phyloP scores from a whole-genome alignment of 1,140 invertebrate genomes.

The Antheraea pernyi region DNA sequence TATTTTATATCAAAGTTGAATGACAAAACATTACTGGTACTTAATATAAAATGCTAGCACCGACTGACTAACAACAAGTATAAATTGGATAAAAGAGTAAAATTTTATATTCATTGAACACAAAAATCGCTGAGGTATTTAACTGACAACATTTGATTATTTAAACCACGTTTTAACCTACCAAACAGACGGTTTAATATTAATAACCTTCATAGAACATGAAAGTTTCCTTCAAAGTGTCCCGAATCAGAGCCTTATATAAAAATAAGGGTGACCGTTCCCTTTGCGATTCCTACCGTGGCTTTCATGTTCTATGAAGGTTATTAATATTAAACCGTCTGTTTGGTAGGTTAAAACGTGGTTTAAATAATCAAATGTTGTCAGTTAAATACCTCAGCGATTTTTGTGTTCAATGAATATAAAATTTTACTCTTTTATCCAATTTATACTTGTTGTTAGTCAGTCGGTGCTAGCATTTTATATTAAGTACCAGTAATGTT shows the following conservation, averaged over 20 bases:
- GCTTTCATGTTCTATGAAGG: too few relatives aligned
- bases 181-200: neutral
- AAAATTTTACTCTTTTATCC: neutral
- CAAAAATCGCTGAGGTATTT: neutral
- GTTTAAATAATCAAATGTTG: neutral
- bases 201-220: too few relatives aligned
- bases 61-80: constrained; percentile 8
- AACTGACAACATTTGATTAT: neutral
- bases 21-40: constrained; percentile 18
- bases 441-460: neutral
- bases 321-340: neutral
- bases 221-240: too few relatives aligned
- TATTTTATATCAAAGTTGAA: constrained; percentile 17
- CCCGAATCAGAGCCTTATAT: too few relatives aligned
- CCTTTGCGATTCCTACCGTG: too few relatives aligned
- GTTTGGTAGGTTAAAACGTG: neutral
- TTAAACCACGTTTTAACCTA: neutral
- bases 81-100: neutral
- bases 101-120: neutral
- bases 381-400: neutral
- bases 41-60: constrained; percentile 51
- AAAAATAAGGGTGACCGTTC: too few relatives aligned
- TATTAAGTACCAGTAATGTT: constrained; percentile 17
- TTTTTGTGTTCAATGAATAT: neutral
- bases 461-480: constrained; percentile 50